phyloP scores from a whole-genome alignment of 2,888 invertebrate genomes.

The Acleris literana region DNA sequence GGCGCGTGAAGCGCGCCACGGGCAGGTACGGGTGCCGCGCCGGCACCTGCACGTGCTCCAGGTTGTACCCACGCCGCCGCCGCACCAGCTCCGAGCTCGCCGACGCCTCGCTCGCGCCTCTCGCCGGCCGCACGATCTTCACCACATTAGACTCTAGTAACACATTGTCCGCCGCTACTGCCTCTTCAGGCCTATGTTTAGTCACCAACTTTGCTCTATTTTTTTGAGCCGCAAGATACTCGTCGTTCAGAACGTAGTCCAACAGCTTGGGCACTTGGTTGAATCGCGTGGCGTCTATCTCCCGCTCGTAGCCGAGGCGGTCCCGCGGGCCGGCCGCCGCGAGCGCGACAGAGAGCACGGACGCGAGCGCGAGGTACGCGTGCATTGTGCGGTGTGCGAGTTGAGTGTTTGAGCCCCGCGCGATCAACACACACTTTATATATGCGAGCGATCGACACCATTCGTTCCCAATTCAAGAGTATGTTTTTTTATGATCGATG shows the following conservation, averaged over 20 bases:
- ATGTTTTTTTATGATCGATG: constrained; percentile 64
- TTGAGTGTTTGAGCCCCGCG: constrained; percentile 78
- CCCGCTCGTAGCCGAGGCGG: constrained; percentile 73
- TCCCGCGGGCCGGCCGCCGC: constrained; percentile 53
- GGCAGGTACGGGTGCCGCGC: constrained; percentile 77
- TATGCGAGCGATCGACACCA: constrained; percentile 76
- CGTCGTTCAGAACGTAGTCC: constrained; percentile 66
- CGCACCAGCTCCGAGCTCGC: constrained; percentile 61
- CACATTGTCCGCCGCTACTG: constrained; percentile 70
- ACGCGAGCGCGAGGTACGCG: constrained; percentile 71
- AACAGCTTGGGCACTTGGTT: constrained; percentile 67
- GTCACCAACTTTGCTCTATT: constrained; percentile 74
- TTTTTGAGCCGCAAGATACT: constrained; percentile 63
- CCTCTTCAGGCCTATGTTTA: constrained; percentile 65
- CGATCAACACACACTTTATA: constrained; percentile 76
- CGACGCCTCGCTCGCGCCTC: neutral
- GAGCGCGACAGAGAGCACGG: constrained; percentile 51
- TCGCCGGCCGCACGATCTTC: constrained; percentile 64
- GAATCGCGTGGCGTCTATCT: constrained; percentile 66
- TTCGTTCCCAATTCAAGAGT: constrained; percentile 77
- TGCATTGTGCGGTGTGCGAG: constrained; percentile 75
- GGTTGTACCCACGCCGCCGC: constrained; percentile 75
- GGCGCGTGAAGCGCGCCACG: constrained; percentile 70
- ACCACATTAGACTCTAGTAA: constrained; percentile 74
- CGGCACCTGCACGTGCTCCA: constrained; percentile 79